Percentiles rank a stretch among this genome's conserved stretches.
Conservation (phyloP, 2,113 vertebrate species). For the Sander vitreus region DNA sequence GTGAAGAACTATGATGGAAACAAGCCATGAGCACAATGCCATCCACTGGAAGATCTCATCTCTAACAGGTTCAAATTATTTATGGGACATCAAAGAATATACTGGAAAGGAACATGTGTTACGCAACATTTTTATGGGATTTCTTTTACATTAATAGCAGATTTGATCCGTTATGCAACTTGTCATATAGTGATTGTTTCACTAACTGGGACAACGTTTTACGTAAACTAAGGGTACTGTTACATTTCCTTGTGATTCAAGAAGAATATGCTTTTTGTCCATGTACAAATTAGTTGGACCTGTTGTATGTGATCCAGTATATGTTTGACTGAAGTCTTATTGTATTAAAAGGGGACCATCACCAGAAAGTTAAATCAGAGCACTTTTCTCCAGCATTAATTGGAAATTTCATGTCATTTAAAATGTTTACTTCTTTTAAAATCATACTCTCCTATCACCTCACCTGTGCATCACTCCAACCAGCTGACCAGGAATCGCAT, state of each 20-base stretch:
- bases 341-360: conserved; percentile 22
- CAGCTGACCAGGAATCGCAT: conserved; percentile 67
- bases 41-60: conserved; percentile 73
- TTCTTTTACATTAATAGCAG: conserved; percentile 77
- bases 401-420: conserved; percentile 15
- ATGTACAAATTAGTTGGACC: conserved; percentile 34
- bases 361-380: conserved; percentile 1
- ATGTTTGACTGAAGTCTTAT: conserved; percentile 24
- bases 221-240: conserved; percentile 57
- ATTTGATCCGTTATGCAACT: conserved; percentile 77
- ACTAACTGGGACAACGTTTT: conserved; percentile 56
- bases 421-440: conserved; percentile 10
- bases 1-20: conserved; percentile 74
- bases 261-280: conserved; percentile 34
- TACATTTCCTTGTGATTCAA: conserved; percentile 52
- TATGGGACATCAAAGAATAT: conserved; percentile 76
- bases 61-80: conserved; percentile 74
- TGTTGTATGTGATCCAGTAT: conserved; percentile 41
- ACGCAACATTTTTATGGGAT: conserved; percentile 69
- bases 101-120: conserved; percentile 78
- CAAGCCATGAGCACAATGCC: conserved; percentile 67
- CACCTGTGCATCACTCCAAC: conserved; percentile 51
- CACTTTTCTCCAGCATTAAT: conserved; percentile 21
- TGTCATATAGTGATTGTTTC: conserved; percentile 74
- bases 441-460: conserved; percentile 24